Evolutionary conservation across 2,113 vertebrate genomes (phyloP).

Genomic region (Cyprinodon brontotheroides): DNA sequence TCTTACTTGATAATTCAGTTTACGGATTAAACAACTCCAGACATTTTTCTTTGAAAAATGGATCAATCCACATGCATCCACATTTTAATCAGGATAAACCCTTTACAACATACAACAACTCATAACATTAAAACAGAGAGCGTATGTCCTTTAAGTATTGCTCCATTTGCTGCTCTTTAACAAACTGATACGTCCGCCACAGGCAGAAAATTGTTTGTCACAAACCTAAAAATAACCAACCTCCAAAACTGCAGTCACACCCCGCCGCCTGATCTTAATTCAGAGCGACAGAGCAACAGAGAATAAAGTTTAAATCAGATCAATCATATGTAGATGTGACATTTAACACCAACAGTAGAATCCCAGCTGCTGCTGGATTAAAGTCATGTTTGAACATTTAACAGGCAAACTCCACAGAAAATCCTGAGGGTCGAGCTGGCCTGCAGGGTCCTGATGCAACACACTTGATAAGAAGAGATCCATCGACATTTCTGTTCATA

Average conservation of each 20-base stretch:
- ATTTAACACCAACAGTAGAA: slow-evolving; percentile 74
- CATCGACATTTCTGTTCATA: slow-evolving; percentile 9
- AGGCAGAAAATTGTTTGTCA: slow-evolving; percentile 25
- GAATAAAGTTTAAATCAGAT: slow-evolving; percentile 74
- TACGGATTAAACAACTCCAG: slow-evolving; percentile 4
- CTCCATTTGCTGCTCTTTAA: slow-evolving; percentile 19
- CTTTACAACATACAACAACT: neutral
- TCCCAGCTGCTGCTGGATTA: slow-evolving; percentile 65
- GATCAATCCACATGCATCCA: neutral
- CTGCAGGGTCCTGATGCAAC: slow-evolving; percentile 35
- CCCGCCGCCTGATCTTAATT: slow-evolving; percentile 58
- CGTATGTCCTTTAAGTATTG: slow-evolving; percentile 5
- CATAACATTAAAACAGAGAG: slow-evolving; percentile 8
- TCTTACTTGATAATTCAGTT: neutral
- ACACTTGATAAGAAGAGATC: slow-evolving; percentile 10
- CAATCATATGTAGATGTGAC: slow-evolving; percentile 81
- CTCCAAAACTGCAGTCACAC: slow-evolving; percentile 53
- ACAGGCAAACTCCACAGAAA: slow-evolving; percentile 59
- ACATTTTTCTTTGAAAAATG: neutral
- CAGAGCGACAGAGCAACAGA: slow-evolving; percentile 51
- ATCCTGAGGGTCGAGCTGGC: slow-evolving; percentile 28
- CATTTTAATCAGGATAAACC: neutral
- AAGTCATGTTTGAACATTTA: slow-evolving; percentile 76
- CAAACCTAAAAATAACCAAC: slow-evolving; percentile 58
- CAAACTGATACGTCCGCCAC: slow-evolving; percentile 33